phyloP scores from a whole-genome alignment of 1,140 invertebrate species.

The Cotesia glomerata region DNA sequence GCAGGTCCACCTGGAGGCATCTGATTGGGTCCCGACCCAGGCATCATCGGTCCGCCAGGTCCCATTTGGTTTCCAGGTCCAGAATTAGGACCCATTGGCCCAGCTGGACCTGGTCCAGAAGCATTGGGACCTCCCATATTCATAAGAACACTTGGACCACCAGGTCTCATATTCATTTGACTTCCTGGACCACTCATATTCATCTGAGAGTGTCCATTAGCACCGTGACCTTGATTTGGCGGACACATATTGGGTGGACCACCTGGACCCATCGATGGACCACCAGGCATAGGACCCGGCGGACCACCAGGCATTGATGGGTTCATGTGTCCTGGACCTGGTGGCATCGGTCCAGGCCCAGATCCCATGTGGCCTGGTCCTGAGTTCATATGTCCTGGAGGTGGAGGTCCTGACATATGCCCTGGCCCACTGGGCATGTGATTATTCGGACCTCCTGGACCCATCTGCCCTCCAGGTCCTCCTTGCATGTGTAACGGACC shows the following conservation, averaged over 20 bases:
- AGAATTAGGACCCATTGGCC: background rate
- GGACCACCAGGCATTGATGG: constrained; percentile 18
- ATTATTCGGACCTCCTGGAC: constrained; percentile 15
- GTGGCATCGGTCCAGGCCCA: constrained; percentile 11
- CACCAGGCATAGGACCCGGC: constrained; percentile 40
- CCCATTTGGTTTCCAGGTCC: constrained; percentile 62
- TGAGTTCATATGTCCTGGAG: constrained; percentile 26
- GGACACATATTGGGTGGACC: constrained; percentile 43
- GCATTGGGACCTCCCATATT: constrained; percentile 21
- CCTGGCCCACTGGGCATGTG: constrained; percentile 37
- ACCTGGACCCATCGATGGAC: constrained; percentile 5
- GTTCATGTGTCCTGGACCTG: background rate
- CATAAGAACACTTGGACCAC: constrained; percentile 27
- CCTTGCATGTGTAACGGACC: background rate
- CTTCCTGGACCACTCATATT: constrained; percentile 21
- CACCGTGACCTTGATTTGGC: constrained; percentile 40
- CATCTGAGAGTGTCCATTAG: constrained; percentile 28
- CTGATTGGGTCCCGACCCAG: constrained; percentile 20
- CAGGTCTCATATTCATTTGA: constrained; percentile 21
- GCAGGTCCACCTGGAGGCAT: constrained; percentile 17
- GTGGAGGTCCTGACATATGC: constrained; percentile 39
- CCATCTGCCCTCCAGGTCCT: too few relatives aligned
- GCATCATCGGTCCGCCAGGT: constrained; percentile 26
- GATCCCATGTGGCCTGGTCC: constrained; percentile 25
- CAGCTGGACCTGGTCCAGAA: constrained; percentile 17